Percentiles rank a stretch among this genome's conserved stretches.
These are phyloP conservation scores for Nephila pilipes DNA, from an alignment of 1,140 invertebrate species.

Conservation along the genomic window DNA sequence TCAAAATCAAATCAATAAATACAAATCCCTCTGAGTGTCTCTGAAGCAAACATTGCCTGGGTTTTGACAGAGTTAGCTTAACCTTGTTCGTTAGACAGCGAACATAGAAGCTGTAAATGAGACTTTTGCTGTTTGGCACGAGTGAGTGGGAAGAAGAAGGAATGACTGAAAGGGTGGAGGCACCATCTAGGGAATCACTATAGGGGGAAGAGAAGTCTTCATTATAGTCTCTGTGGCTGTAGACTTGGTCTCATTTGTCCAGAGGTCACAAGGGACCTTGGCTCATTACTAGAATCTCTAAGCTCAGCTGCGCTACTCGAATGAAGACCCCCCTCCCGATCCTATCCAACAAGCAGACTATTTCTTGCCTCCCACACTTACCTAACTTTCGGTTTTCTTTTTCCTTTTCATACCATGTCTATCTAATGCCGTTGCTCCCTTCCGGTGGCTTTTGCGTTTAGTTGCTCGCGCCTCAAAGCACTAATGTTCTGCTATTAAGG, in stretches of 20 bases:
- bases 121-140: slow-evolving; percentile 68
- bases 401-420: slow-evolving; percentile 68
- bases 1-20: slow-evolving; percentile 37
- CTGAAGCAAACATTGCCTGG: slow-evolving; percentile 38
- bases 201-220: slow-evolving; percentile 71
- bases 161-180: slow-evolving; percentile 66
- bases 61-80: slow-evolving; percentile 66
- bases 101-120: slow-evolving; percentile 63
- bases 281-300: slow-evolving; percentile 76
- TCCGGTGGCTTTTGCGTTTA: slow-evolving; percentile 25
- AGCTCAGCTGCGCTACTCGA: slow-evolving; percentile 75
- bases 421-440: slow-evolving; percentile 46
- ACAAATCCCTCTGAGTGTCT: slow-evolving; percentile 17
- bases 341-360: slow-evolving; percentile 29
- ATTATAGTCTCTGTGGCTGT: slow-evolving; percentile 75
- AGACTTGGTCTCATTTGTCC: slow-evolving; percentile 76
- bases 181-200: slow-evolving; percentile 58
- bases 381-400: slow-evolving; percentile 65
- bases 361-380: slow-evolving; percentile 71
- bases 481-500: slow-evolving; percentile 66
- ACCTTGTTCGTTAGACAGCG: slow-evolving; percentile 44
- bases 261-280: slow-evolving; percentile 65
- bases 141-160: slow-evolving; percentile 48
- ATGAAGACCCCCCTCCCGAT: slow-evolving; percentile 35
- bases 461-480: slow-evolving; percentile 26